These are phyloP conservation scores for Crotalus tigris DNA, from an alignment of 2,113 vertebrate species.

Conservation along the genomic window DNA sequence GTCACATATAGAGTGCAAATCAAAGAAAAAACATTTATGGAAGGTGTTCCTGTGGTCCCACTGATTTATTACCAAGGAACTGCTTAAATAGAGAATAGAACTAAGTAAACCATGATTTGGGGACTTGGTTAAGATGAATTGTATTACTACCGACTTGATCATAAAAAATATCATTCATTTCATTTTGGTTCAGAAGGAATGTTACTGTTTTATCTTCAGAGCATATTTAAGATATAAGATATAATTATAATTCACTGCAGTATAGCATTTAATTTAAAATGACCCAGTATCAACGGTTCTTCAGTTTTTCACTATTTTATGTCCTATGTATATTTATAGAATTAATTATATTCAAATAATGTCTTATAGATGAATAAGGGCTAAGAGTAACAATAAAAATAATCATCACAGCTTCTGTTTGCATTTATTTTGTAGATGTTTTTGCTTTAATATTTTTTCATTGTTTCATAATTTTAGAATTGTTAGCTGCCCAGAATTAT, in stretches of 20 bases:
- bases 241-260: neutral
- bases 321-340: neutral
- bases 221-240: neutral
- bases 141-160: neutral
- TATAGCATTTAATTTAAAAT: neutral
- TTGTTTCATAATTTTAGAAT: neutral
- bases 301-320: neutral
- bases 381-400: neutral
- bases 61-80: neutral
- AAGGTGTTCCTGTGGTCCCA: neutral
- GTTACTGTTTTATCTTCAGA: neutral
- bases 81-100: neutral
- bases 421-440: neutral
- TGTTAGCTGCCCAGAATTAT: neutral
- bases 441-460: neutral
- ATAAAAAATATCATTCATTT: neutral
- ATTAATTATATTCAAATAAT: neutral
- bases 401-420: too few relatives aligned
- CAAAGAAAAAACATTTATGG: neutral
- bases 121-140: neutral
- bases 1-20: neutral
- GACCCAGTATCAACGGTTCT: neutral
- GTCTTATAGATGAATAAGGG: neutral
- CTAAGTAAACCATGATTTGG: neutral
- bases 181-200: neutral